Conservation (phyloP, 2,113 vertebrate genomes). For the Otus sunia region DNA sequence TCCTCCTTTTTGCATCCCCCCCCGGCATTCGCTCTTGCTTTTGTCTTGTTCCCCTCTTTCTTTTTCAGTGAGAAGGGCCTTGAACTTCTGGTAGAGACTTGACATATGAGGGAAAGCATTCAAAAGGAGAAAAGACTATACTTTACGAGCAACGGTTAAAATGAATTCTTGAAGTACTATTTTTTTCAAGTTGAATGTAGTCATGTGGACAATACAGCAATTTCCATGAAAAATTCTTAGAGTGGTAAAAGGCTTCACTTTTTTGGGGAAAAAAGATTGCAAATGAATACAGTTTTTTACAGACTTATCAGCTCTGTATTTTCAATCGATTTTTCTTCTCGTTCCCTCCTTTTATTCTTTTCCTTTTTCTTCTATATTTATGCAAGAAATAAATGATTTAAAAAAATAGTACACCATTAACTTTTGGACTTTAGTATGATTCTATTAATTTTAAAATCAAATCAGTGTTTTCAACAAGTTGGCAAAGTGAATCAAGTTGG, state of each 20-base stretch:
- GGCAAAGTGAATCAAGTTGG: background rate
- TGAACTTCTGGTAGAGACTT: slow-evolving; percentile 6
- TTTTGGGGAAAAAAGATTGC: background rate
- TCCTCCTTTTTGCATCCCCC: background rate
- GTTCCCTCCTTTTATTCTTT: background rate
- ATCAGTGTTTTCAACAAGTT: background rate
- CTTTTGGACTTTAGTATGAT: background rate
- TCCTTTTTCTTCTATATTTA: background rate
- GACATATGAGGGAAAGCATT: background rate
- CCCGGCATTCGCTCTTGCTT: accelerated
- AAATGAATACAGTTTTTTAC: background rate
- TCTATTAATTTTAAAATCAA: background rate
- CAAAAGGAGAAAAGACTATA: background rate
- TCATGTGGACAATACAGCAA: background rate
- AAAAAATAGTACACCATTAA: background rate
- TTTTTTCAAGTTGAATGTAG: background rate
- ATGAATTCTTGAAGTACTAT: background rate
- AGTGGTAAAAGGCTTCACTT: background rate
- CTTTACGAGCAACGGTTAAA: slow-evolving; percentile 9
- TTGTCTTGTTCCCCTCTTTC: background rate
- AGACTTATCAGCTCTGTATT: background rate
- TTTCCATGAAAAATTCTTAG: slow-evolving; percentile 23
- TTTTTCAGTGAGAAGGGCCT: background rate
- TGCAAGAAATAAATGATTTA: background rate
- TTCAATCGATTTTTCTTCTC: background rate